Percentiles rank a stretch among this genome's conserved stretches.
phyloP scores from a whole-genome alignment of 2,113 vertebrate genomes.

The Choloepus hoffmanni region DNA sequence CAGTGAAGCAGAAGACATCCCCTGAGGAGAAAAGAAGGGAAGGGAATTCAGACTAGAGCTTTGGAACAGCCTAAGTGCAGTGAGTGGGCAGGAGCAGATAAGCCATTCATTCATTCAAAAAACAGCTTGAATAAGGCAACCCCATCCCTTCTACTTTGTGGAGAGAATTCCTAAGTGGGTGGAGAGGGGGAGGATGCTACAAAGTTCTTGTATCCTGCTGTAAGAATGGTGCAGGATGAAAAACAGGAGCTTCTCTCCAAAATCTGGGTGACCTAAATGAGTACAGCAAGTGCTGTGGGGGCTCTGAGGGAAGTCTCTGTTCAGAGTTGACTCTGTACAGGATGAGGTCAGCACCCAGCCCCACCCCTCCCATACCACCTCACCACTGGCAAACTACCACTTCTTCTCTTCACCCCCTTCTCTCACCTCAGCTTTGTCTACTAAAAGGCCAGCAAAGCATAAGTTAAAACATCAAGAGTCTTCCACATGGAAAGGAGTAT shows the following conservation, averaged over 20 bases:
- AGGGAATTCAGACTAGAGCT: neutral
- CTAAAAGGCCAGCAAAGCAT: neutral
- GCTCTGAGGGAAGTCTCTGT: neutral
- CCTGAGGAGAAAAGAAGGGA: neutral
- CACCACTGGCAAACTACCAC: fast-evolving
- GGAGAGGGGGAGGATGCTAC: neutral
- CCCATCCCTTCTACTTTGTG: neutral
- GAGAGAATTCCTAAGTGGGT: neutral
- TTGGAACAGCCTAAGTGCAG: neutral
- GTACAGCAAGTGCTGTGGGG: fast-evolving
- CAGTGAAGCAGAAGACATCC: neutral
- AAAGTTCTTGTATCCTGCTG: neutral
- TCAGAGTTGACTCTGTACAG: no score
- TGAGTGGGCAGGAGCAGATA: neutral
- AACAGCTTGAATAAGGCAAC: neutral
- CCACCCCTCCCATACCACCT: neutral
- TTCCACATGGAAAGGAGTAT: neutral
- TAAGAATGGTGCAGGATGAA: neutral
- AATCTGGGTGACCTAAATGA: neutral
- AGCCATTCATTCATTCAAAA: neutral
- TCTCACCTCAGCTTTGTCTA: neutral
- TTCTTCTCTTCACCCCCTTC: neutral
- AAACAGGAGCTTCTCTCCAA: neutral
- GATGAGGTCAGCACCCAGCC: neutral
- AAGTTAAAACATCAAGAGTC: neutral